phyloP scores from a whole-genome alignment of 2,888 invertebrate genomes.

The Troides oblongomaculatus region DNA sequence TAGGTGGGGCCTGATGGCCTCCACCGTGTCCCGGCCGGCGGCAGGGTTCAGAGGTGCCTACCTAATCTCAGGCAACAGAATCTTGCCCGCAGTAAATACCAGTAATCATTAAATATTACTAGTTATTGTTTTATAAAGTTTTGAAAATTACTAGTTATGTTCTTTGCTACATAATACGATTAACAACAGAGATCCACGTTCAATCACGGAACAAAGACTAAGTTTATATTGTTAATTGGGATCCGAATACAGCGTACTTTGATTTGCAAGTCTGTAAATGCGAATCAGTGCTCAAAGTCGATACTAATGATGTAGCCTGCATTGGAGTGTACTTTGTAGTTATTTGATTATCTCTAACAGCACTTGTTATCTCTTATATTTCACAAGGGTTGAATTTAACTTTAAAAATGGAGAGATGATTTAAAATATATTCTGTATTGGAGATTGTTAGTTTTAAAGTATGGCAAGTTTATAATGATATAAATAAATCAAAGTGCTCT shows the following conservation, averaged over 20 bases:
- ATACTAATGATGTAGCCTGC: slow-evolving; percentile 11
- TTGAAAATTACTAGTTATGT: background rate
- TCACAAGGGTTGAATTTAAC: background rate
- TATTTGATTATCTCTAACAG: slow-evolving; percentile 18
- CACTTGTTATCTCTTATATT: slow-evolving; percentile 1
- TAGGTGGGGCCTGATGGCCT: no score
- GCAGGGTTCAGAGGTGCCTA: no score
- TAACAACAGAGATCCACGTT: background rate
- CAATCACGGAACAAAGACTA: slow-evolving; percentile 3
- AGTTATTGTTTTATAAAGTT: background rate
- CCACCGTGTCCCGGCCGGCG: no score
- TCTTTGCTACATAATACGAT: background rate
- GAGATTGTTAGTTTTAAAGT: background rate
- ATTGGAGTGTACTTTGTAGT: background rate
- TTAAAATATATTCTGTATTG: background rate
- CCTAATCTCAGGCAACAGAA: no score
- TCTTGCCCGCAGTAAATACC: no score
- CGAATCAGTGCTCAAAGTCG: slow-evolving; percentile 27
- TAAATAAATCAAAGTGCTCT: no score
- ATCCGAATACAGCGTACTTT: slow-evolving; percentile 42
- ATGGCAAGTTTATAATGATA: no score
- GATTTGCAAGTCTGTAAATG: slow-evolving; percentile 41
- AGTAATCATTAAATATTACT: no score
- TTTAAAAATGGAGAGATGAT: background rate
- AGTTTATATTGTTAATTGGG: slow-evolving; percentile 45